phyloP scores from a whole-genome alignment of 2,888 invertebrate species.

The Chrysopilus asiliformis region DNA sequence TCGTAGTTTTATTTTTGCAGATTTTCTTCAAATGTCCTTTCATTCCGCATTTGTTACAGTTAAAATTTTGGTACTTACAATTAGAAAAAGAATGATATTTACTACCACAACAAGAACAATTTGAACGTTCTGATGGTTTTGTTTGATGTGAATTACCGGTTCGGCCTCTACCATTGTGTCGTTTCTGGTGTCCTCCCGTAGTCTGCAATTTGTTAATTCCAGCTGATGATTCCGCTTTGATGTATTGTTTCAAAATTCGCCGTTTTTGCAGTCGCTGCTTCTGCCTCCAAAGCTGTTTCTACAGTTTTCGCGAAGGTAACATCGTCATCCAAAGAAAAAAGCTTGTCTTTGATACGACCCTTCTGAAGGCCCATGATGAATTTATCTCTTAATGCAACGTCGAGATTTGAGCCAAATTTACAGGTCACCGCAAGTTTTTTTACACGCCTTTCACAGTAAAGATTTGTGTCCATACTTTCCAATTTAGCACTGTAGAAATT shows the following conservation, averaged over 20 bases:
- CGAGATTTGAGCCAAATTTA: slow-evolving; percentile 1
- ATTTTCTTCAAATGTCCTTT: background rate
- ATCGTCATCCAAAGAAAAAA: slow-evolving; percentile 10
- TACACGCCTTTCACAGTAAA: slow-evolving; percentile 9
- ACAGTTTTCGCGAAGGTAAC: background rate
- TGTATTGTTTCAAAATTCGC: background rate
- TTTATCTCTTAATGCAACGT: slow-evolving; percentile 8
- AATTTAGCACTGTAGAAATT: slow-evolving; percentile 9
- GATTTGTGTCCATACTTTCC: slow-evolving; percentile 1
- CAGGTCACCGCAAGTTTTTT: slow-evolving; percentile 5
- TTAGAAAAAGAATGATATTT: too few species aligned
- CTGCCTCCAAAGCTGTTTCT: background rate
- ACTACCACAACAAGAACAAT: too few species aligned
- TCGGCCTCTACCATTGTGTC: too few species aligned
- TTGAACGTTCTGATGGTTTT: too few species aligned
- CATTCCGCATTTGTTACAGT: slow-evolving; percentile 1
- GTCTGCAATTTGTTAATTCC: too few species aligned
- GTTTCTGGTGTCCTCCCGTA: too few species aligned
- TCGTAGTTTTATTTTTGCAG: background rate
- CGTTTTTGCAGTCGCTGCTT: background rate
- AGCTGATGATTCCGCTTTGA: too few species aligned
- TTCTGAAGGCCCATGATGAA: slow-evolving; percentile 14
- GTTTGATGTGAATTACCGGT: too few species aligned
- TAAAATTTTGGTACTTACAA: too few species aligned
- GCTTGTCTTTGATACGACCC: slow-evolving; percentile 12